Evolutionary conservation across 2,113 vertebrate species (phyloP).

Genomic region (Limnothrissa miodon): DNA sequence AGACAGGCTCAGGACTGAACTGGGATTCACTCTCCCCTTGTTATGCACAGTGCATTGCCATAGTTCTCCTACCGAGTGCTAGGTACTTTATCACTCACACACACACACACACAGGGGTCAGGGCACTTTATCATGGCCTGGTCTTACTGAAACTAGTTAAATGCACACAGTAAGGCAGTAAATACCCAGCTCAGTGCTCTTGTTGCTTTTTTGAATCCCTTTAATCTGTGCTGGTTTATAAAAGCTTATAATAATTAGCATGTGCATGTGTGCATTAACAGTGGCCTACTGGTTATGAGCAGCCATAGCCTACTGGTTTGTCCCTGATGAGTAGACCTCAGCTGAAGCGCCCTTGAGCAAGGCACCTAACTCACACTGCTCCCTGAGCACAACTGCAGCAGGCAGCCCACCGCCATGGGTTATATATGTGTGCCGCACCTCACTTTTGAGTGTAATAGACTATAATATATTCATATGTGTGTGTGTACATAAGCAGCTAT

Average conservation of each 20-base stretch:
- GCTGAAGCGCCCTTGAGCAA: too few relatives aligned
- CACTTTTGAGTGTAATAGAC: too few relatives aligned
- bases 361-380: too few relatives aligned
- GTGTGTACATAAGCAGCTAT: too few relatives aligned
- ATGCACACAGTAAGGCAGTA: not conserved
- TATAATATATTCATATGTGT: too few relatives aligned
- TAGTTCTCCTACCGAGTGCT: not conserved
- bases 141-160: not conserved
- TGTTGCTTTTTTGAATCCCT: not conserved
- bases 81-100: not conserved
- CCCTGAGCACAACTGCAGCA: too few relatives aligned
- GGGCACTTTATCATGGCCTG: not conserved
- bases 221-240: not conserved
- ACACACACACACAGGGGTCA: slow-evolving; percentile 12
- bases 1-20: not conserved
- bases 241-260: not conserved
- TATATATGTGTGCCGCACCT: too few relatives aligned
- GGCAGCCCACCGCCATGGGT: too few relatives aligned
- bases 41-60: not conserved
- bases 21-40: not conserved
- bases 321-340: too few relatives aligned
- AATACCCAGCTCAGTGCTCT: not conserved
- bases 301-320: too few relatives aligned
- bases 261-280: not conserved
- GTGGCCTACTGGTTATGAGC: too few relatives aligned